phyloP scores from a whole-genome alignment of 2,113 vertebrate genomes.

The Thunnus maccoyii region DNA sequence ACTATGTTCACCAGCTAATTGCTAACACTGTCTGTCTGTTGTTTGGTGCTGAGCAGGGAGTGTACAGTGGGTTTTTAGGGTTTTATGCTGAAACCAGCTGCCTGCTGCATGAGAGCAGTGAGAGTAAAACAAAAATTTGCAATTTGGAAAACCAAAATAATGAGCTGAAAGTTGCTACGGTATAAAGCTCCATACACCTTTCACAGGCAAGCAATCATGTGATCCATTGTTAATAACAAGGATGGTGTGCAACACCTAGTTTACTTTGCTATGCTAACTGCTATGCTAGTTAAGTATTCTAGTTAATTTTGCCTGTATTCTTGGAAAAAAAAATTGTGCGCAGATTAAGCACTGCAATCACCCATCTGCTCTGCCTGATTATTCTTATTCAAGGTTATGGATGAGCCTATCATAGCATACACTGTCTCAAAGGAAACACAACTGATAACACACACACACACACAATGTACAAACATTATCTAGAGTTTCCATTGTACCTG shows the following conservation, averaged over 20 bases:
- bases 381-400: neutral
- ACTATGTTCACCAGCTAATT: no score
- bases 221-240: no score
- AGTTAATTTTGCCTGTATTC: neutral
- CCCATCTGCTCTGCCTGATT: no score
- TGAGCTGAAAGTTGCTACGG: neutral
- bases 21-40: no score
- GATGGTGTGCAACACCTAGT: no score
- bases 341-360: no score
- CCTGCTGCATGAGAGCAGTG: neutral
- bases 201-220: neutral
- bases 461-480: neutral
- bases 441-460: neutral
- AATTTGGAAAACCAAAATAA: conserved; percentile 34
- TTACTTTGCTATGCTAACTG: no score
- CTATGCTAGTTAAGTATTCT: neutral
- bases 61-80: no score
- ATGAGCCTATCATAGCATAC: neutral
- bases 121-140: conserved; percentile 27
- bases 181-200: neutral
- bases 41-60: no score
- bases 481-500: neutral
- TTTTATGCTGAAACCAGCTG: no score
- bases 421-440: neutral
- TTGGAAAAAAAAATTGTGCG: neutral